These are phyloP conservation scores for Microctonus aethiopoides DNA, from an alignment of 2,888 invertebrate genomes.

Conservation along the genomic window DNA sequence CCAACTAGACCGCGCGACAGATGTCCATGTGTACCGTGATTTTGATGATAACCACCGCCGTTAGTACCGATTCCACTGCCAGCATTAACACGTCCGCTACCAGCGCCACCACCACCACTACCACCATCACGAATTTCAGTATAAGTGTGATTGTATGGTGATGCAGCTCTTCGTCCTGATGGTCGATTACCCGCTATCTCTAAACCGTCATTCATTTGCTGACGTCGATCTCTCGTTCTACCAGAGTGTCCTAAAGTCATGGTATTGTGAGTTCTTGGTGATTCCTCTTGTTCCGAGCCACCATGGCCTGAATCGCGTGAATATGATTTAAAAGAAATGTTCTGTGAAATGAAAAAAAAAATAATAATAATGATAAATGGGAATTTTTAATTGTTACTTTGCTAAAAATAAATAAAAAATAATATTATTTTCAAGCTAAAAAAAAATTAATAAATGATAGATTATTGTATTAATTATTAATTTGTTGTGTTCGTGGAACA, in stretches of 20 bases:
- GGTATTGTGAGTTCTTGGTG: slow-evolving; percentile 73
- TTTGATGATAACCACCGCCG: slow-evolving; percentile 43
- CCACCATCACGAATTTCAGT: slow-evolving; percentile 76
- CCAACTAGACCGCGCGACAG: slow-evolving; percentile 53
- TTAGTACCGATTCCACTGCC: slow-evolving; percentile 47
- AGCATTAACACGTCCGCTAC: slow-evolving; percentile 54
- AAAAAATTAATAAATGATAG: not conserved
- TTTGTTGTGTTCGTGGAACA: not conserved
- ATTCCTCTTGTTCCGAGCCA: slow-evolving; percentile 75
- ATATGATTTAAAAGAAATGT: slow-evolving; percentile 87
- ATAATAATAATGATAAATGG: slow-evolving; percentile 1
- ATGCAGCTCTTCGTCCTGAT: slow-evolving; percentile 67
- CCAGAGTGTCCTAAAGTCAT: slow-evolving; percentile 63
- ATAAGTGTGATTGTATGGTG: slow-evolving; percentile 81
- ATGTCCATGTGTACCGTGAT: slow-evolving; percentile 70
- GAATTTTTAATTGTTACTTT: not conserved
- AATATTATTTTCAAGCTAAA: too few relatives aligned
- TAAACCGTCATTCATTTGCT: slow-evolving; percentile 59
- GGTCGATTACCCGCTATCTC: slow-evolving; percentile 66
- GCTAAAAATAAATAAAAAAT: not conserved
- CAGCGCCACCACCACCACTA: slow-evolving; percentile 43
- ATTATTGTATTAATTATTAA: not conserved
- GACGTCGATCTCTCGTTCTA: slow-evolving; percentile 50
- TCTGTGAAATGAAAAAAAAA: slow-evolving; percentile 69
- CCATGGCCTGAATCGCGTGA: slow-evolving; percentile 75